Base-by-base conservation (phyloP, 2,888 invertebrate genomes). In the Melieria crassipennis region DNA sequence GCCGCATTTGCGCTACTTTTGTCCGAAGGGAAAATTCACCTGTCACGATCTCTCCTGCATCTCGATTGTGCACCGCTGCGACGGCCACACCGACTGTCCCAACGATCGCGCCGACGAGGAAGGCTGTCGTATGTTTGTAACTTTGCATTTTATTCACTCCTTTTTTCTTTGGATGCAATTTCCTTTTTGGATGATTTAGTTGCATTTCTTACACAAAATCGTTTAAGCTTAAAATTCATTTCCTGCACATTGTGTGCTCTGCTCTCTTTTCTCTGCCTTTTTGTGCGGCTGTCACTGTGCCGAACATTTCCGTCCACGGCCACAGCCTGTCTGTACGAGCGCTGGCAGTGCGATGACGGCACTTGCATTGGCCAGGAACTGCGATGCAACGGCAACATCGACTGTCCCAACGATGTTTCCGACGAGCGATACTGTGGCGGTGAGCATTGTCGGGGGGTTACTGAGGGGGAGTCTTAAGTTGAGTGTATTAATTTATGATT, bases 31-130 rank as follows among this genome's bases (percentile, higher is more conserved):
- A 57, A 88, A 88, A 81, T 94, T 93, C 87, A 91, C 90, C 75
- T 95, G 95, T 85, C 88, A 88, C 72, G 92, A 94, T 84, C 92
- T 93, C 65, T 89, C 90, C 79, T 94, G 94, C 85, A 91, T 95
- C 79, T 91, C 92, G 60, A 88, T 90, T 76, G 86, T 89, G 61
- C 87, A 90, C 76, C 90, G 91, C 65, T 95, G 95, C 85, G 92
- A 95, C 84, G 92, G 92, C 73, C 90, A 89, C 79, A 88, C 89
- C 81, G 92, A 95, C 87, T 95, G 95, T 85, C 88, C 89, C 5
- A 86, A 87, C 73, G 93, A 91, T 84, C 88, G 89, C 48, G 88
- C 89, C 66, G 92, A 92, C 79, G 92, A 92, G 81, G 86, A 88
- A 71, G 88, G 87, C 73, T 91, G 91, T 84, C 90, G 91, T 91